Conservation (phyloP, 2,113 vertebrate genomes). For the Onychorhynchus coronatus region DNA sequence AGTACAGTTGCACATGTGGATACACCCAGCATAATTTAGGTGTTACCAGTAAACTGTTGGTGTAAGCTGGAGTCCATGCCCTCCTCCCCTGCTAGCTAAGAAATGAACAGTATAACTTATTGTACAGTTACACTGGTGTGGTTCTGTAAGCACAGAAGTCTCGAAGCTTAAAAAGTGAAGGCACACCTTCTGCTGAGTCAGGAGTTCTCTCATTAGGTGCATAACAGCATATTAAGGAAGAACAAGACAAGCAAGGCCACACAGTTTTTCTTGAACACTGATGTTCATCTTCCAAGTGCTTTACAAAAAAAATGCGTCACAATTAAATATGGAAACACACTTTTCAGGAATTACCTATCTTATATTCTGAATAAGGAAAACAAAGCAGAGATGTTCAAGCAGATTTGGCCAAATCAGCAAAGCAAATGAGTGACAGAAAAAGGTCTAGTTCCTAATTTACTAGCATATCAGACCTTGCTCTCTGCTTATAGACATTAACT, state of each 20-base stretch:
- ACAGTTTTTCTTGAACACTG: not conserved
- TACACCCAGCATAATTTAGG: not conserved
- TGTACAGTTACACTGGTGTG: not conserved
- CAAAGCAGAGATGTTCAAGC: not conserved
- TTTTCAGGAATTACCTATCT: not conserved
- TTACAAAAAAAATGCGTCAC: not conserved
- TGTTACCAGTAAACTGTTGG: not conserved
- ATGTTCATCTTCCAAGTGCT: not conserved
- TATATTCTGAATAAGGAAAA: not conserved
- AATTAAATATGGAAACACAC: not conserved
- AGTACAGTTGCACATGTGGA: not conserved
- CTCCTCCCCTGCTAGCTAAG: not conserved
- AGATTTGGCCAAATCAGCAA: not conserved
- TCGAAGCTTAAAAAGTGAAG: not conserved
- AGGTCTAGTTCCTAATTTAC: not conserved
- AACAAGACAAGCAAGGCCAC: not conserved
- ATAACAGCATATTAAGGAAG: not conserved
- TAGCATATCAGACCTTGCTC: not conserved
- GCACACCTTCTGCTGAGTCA: not conserved
- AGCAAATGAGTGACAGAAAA: not conserved
- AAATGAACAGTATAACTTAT: not conserved
- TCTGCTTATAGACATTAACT: not conserved
- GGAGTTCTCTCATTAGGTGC: not conserved
- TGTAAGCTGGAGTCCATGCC: not conserved
- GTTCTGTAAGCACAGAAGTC: not conserved